A percentile compares a stretch with the other conserved stretches of the same genome.
phyloP scores from a whole-genome alignment of 2,888 invertebrate genomes.

The Podotricha telesiphe region DNA sequence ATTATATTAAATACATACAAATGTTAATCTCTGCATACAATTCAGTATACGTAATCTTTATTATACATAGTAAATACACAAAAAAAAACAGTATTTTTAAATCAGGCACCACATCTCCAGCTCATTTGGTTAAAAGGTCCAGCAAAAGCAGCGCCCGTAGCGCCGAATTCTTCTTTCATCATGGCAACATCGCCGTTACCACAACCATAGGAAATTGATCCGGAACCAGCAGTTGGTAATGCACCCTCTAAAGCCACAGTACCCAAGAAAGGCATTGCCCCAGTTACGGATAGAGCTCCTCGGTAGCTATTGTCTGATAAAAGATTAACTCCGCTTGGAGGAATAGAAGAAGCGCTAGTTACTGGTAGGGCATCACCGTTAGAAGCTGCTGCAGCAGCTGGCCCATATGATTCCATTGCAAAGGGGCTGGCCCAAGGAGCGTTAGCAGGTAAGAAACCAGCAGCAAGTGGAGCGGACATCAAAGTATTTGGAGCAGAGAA shows the following conservation, averaged over 20 bases:
- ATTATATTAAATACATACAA: not conserved
- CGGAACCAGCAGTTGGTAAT: slow-evolving; percentile 49
- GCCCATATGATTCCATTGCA: slow-evolving; percentile 7
- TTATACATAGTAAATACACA: slow-evolving; percentile 1
- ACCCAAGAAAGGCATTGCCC: slow-evolving; percentile 49
- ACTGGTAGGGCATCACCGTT: slow-evolving; percentile 47
- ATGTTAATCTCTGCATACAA: not conserved
- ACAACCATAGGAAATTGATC: slow-evolving; percentile 48
- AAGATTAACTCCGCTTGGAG: slow-evolving; percentile 46
- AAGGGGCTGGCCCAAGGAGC: slow-evolving; percentile 7
- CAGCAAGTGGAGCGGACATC: not conserved
- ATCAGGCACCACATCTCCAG: not conserved
- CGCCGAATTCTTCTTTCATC: slow-evolving; percentile 41
- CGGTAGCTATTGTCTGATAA: slow-evolving; percentile 52
- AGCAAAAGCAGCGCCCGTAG: slow-evolving; percentile 28
- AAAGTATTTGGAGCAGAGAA: not conserved
- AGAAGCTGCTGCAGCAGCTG: slow-evolving; percentile 32
- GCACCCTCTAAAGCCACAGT: slow-evolving; percentile 49
- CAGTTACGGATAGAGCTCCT: slow-evolving; percentile 47
- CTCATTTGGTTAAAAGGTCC: slow-evolving; percentile 17
- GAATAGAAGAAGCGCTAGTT: slow-evolving; percentile 50
- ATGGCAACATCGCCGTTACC: slow-evolving; percentile 47
- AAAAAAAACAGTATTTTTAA: slow-evolving; percentile 3
- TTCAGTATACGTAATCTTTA: slow-evolving; percentile 6
- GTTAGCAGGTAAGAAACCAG: not conserved